These are phyloP conservation scores for Koerneria pararmatus DNA, from an alignment of 2,888 invertebrate species.

Conservation along the genomic window DNA sequence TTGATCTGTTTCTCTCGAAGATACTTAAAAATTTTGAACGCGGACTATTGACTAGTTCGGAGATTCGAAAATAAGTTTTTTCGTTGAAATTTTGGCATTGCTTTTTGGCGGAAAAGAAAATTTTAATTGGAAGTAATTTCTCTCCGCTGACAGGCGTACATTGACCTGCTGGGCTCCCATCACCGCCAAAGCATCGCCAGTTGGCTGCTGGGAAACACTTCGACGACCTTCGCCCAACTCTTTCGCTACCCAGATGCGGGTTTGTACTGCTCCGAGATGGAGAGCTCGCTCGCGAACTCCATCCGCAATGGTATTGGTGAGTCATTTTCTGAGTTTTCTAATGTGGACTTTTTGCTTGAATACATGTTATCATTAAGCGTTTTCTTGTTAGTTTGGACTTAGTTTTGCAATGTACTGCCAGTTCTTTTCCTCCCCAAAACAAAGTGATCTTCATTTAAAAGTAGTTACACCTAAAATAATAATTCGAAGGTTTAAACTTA, in stretches of 20 bases:
- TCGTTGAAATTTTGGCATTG: background rate
- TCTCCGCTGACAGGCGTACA: slow-evolving; percentile 40
- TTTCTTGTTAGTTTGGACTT: too few species aligned
- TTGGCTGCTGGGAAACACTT: slow-evolving; percentile 45
- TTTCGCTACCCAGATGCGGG: slow-evolving; percentile 41
- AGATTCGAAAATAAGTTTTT: background rate
- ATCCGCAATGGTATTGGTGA: slow-evolving; percentile 43
- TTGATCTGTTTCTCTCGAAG: too few species aligned
- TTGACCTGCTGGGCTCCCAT: slow-evolving; percentile 44
- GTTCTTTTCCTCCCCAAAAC: background rate
- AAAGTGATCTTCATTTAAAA: background rate
- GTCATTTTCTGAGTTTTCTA: background rate
- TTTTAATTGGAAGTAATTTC: slow-evolving; percentile 26
- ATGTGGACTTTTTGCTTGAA: background rate
- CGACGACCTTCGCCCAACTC: slow-evolving; percentile 21
- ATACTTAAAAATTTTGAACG: too few species aligned
- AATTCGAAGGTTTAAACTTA: too few species aligned
- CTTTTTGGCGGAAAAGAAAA: background rate
- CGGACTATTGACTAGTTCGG: background rate
- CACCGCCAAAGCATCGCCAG: slow-evolving; percentile 47
- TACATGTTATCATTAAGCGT: background rate
- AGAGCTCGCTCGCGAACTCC: slow-evolving; percentile 37
- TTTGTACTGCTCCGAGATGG: slow-evolving; percentile 41
- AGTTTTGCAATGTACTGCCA: too few species aligned
- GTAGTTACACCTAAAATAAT: too few species aligned